Evolutionary conservation across 2,113 vertebrate species (phyloP), one percentile per base, ranked within the genome.

Genomic region (Enhydra lutris): DNA sequence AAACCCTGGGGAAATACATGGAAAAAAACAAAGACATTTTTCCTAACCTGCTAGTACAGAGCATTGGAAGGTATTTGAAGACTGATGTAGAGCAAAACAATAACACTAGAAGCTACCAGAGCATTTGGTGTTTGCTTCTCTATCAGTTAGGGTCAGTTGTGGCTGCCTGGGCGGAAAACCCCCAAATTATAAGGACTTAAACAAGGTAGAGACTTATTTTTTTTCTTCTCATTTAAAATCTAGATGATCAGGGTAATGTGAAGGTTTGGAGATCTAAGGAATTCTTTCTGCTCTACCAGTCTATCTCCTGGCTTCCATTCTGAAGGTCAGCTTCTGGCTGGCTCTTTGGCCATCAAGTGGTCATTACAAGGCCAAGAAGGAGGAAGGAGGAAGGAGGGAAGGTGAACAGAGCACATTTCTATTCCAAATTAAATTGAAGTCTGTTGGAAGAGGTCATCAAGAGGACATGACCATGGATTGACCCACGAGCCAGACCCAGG

Each of bases 21-120:
- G 29, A 52, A 79, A 86, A 80, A 96, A 67, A 17, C 69, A 95
- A 94, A 84, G 61, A 45, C 26, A 59, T 93, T 95, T 95, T 50
- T 24, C 34, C 47, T 31, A 84, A 34, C 45, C 31, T 94, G n/a
- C n/a, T 90, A 57, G 42, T 17, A 24, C 8, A 31, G 55, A 95
- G 23, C 50, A 61, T 5, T 63, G n/a, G 88, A 78, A 93, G 21
- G 14, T 45, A 73, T 81, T 81, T 63, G 67, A 42, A 8, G 93
- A 87, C 6, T 20, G 26, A 21, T 31, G 26, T 57, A 42, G 59
- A 69, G 42, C 14, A 74, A 39, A 89, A 21, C 26, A 29, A 1
- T 4, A 73, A 29, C 7, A 24, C 20, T 36, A 63, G 85, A 63
- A 76, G 59, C 21, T 34, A 21, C 47, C 47, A 14, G 15, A 10